Evolutionary conservation across 2,797 vertebrate species (phyloP), one percentile per base, ranked within the genome.

Genomic region (Hippocampus kuda): DNA sequence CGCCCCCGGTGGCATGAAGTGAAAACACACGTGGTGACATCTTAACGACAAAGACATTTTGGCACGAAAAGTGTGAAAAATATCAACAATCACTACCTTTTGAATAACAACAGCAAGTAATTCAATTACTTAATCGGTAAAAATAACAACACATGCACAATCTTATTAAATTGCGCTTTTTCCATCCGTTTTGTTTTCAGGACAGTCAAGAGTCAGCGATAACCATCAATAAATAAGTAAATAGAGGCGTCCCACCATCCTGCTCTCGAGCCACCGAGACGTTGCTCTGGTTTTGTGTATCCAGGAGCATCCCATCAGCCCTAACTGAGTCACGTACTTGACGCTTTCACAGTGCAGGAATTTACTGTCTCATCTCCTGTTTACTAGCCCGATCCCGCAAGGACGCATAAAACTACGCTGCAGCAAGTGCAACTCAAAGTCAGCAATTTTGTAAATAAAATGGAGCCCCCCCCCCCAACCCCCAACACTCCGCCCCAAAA

Each of bases 361-460:
- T 89, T 86, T 89, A 89, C 83, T 75, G 77, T 86, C 80, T 84
- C 77, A 82, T 85, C 80, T 81, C 75, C 56, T 80, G 77, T 88
- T 88, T 86, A 87, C 78, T 85, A 83, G 79, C 80, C 22, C 64
- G 0, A 77, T 80, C 76, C 79, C 80, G 77, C 73, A 57, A 41
- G 67, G 79, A 77, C 78, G 74, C 70, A 84, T 86, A 87, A 88
- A 88, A 83, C 70, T 73, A 80, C 69, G 64, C 71, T 69, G 76
- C 77, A 83, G 77, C 76, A 65, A 66, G 69, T 54, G 62, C 66
- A 70, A 83, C 81, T 87, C 84, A 88, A 86, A 86, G 80, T 86
- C 88, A 84, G 85, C 84, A 87, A 79, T 87, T 88, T 84, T 84
- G 77, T 77, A 77, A 86, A 78, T 79, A 82, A 84, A 85, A 84